Percentiles rank a stretch among this genome's conserved stretches.
phyloP scores from a whole-genome alignment of 2,888 invertebrate species.

The Caenorhabditis sulstoni region DNA sequence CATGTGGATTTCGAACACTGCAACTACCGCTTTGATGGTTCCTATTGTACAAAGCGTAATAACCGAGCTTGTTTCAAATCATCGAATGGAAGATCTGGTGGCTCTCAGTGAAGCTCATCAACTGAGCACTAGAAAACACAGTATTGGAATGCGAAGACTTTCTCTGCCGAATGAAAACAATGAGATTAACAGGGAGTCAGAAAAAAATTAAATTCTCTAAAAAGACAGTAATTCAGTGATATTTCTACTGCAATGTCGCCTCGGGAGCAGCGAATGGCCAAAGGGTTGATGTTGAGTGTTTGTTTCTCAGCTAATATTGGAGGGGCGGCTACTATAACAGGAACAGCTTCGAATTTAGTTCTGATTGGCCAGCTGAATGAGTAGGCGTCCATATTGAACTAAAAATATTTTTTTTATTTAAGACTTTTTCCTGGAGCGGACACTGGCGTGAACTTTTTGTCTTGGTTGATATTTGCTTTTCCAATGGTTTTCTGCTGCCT shows the following conservation, averaged over 20 bases:
- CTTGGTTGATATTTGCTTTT: conserved; percentile 76
- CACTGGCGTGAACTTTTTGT: conserved; percentile 74
- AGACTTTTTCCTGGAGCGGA: conserved; percentile 73
- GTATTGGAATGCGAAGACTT: conserved; percentile 66
- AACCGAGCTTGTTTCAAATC: conserved; percentile 69
- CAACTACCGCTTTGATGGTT: conserved; percentile 86
- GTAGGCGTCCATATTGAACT: conserved; percentile 51
- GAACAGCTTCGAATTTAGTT: conserved; percentile 77
- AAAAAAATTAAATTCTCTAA: too few species aligned
- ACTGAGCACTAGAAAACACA: conserved; percentile 46
- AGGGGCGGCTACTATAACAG: conserved; percentile 77
- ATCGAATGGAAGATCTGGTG: conserved; percentile 63
- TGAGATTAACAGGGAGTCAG: conserved; percentile 62
- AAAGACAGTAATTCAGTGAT: conserved; percentile 45
- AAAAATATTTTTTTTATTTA: not conserved
- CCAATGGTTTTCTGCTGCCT: conserved; percentile 70
- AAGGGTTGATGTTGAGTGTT: conserved; percentile 75
- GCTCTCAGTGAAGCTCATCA: conserved; percentile 56
- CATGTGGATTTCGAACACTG: conserved; percentile 82
- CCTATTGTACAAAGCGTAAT: conserved; percentile 75
- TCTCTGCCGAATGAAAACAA: conserved; percentile 66
- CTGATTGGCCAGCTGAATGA: conserved; percentile 74
- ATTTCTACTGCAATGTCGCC: conserved; percentile 63
- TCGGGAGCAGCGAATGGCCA: conserved; percentile 71
- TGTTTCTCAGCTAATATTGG: conserved; percentile 78